phyloP scores from a whole-genome alignment of 2,888 invertebrate species.

The Thecocarcelia acutangulata region DNA sequence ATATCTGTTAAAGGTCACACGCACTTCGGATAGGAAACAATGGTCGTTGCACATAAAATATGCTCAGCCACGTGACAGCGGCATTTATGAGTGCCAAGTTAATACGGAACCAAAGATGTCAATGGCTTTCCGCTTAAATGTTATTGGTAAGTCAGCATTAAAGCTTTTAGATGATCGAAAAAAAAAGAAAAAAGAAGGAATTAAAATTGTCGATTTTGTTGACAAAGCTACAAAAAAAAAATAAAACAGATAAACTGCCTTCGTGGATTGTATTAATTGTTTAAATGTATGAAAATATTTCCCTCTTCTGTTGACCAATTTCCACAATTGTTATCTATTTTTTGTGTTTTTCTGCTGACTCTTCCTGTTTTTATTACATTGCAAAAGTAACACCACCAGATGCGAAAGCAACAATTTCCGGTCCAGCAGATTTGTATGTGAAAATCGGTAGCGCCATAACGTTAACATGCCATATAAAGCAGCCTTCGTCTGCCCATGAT shows the following conservation, averaged over 20 bases:
- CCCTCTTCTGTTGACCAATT: slow-evolving; percentile 6
- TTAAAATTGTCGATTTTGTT: slow-evolving; percentile 33
- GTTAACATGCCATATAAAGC: slow-evolving; percentile 87
- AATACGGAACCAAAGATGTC: slow-evolving; percentile 94
- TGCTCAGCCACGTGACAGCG: slow-evolving; percentile 91
- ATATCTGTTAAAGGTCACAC: slow-evolving; percentile 52
- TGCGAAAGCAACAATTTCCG: slow-evolving; percentile 86
- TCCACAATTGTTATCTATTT: slow-evolving; percentile 11
- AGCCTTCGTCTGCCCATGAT: slow-evolving; percentile 84
- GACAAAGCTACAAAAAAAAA: no score
- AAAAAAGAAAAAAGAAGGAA: slow-evolving; percentile 7
- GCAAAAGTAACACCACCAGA: slow-evolving; percentile 82
- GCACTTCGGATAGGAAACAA: slow-evolving; percentile 81
- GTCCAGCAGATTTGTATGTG: slow-evolving; percentile 87
- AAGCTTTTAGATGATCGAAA: neutral
- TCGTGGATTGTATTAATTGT: slow-evolving; percentile 42
- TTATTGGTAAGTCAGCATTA: slow-evolving; percentile 62
- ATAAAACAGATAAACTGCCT: slow-evolving; percentile 22
- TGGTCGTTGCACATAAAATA: slow-evolving; percentile 95
- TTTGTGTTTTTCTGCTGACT: slow-evolving; percentile 3
- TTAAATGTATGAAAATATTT: slow-evolving; percentile 12
- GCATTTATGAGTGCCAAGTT: slow-evolving; percentile 85
- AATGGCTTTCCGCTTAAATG: slow-evolving; percentile 81
- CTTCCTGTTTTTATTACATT: slow-evolving; percentile 54
- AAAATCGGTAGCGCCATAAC: slow-evolving; percentile 88